Evolutionary conservation across 2,888 invertebrate genomes (phyloP), one percentile per base, ranked within the genome.

Genomic region (Aspidiotus rigidus): DNA sequence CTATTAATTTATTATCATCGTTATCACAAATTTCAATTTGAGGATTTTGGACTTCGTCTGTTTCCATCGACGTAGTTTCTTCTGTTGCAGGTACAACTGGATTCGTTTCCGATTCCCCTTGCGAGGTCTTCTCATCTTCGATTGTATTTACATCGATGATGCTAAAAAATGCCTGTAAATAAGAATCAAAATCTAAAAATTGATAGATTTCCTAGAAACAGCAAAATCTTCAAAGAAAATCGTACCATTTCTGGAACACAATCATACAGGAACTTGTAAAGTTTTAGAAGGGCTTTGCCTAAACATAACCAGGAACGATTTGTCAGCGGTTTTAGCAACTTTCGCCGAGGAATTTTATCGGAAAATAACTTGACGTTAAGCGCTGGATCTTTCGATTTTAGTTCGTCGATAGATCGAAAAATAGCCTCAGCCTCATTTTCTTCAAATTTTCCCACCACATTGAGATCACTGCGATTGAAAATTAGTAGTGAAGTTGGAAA

Each of bases 241-340:
- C 49, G n/a, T 13, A 49, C 49, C 49, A 49, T 49, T 3, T 49
- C 49, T 13, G 49, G n/a, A 13, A 13, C 49, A 11, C 11, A 49
- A 6, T 49, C n/a, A 49, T 49, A 49, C 17, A 72, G 17, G 54
- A 69, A 39, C 44, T 71, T 62, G 56, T 72, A 71, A 10, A 72
- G 55, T 15, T 69, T 64, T 11, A 72, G 60, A n/a, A 72, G 44
- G 39, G 70, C 69, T 55, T 67, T 69, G 16, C 72, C 72, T 13
- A 72, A 59, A 16, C 63, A 42, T 13, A 53, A 15, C 64, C 70
- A 72, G 41, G 54, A 67, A 53, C 62, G 54, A 2, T 66, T 69
- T 39, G 11, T 42, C n/a, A 69, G 69, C 9, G 62, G 59, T 16
- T 71, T 72, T 15, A 70, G 60, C 28, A 53, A 66, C 7, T 56